A percentile compares a stretch with the other conserved stretches of the same genome.
Evolutionary conservation across 2,797 vertebrate species (phyloP).

Genomic region (Chelonia mydas): DNA sequence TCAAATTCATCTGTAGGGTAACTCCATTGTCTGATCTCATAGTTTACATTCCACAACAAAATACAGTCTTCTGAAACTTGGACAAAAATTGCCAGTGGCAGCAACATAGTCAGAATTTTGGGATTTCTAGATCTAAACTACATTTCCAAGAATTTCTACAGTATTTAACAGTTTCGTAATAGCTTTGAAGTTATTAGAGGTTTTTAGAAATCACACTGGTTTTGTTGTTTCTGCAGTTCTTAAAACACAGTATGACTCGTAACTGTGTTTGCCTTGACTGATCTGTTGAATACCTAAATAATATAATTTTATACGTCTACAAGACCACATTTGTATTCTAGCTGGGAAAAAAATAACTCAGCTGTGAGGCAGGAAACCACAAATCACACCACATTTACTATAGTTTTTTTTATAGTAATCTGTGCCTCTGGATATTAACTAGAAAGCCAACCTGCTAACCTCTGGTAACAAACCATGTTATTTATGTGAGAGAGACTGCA

Average conservation of each 20-base stretch:
- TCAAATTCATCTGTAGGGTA: neutral
- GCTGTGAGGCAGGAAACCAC: neutral
- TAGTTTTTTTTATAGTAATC: neutral
- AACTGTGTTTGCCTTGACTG: neutral
- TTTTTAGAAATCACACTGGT: neutral
- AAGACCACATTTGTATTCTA: neutral
- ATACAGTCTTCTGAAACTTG: neutral
- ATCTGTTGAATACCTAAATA: neutral
- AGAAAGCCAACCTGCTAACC: conserved; percentile 36
- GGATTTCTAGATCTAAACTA: conserved; percentile 15
- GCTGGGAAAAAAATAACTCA: neutral
- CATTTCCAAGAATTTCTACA: neutral
- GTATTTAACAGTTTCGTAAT: conserved; percentile 5
- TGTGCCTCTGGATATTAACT: conserved; percentile 8
- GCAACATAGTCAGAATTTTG: neutral
- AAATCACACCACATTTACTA: neutral
- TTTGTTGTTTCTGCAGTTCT: neutral
- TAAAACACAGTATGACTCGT: neutral
- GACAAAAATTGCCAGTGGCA: neutral
- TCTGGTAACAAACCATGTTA: conserved; percentile 4
- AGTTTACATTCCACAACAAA: neutral
- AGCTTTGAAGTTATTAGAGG: neutral
- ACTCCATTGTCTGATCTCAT: neutral
- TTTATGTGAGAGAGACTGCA: conserved; percentile 49
- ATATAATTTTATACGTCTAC: neutral